A percentile compares a stretch with the other conserved stretches of the same genome.
Evolutionary conservation across 1,140 invertebrate species (phyloP).

Genomic region (Drosophila prosaltans): DNA sequence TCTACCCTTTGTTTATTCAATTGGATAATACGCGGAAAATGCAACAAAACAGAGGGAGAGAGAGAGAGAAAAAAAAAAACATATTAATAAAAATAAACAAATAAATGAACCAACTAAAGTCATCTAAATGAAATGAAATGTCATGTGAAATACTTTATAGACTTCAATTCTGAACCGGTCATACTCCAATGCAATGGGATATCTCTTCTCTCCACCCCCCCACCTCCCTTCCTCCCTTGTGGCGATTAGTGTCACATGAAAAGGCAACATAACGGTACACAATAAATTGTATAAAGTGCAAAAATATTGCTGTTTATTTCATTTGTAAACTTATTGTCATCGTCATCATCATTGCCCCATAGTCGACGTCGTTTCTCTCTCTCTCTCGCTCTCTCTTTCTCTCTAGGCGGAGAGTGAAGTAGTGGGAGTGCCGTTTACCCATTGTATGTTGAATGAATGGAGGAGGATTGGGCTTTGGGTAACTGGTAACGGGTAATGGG

Average conservation of each 20-base stretch:
- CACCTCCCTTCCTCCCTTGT: not conserved
- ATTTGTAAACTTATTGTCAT: constrained; percentile 58
- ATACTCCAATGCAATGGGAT: too few relatives aligned
- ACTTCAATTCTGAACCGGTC: not conserved
- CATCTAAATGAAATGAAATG: constrained; percentile 1
- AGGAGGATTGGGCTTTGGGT: not conserved
- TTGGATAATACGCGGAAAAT: constrained; percentile 12
- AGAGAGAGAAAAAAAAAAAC: too few relatives aligned
- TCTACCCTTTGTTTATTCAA: not conserved
- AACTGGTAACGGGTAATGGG: not conserved
- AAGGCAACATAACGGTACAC: constrained; percentile 20
- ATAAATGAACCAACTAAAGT: constrained; percentile 5
- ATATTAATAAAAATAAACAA: constrained; percentile 1
- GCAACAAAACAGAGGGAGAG: not conserved
- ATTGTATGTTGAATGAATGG: not conserved
- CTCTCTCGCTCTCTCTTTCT: too few relatives aligned
- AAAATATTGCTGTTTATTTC: constrained; percentile 52
- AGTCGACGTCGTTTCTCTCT: too few relatives aligned
- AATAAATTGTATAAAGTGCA: constrained; percentile 36
- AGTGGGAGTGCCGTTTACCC: not conserved
- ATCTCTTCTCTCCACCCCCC: too few relatives aligned
- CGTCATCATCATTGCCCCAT: constrained; percentile 23
- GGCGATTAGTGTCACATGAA: constrained; percentile 15
- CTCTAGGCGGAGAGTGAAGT: too few relatives aligned
- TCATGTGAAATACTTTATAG: not conserved